Percentiles rank a stretch among this genome's conserved stretches.
These are phyloP conservation scores for Calliscelio sp. DNA, from an alignment of 2,888 invertebrate genomes.

Conservation along the genomic window DNA sequence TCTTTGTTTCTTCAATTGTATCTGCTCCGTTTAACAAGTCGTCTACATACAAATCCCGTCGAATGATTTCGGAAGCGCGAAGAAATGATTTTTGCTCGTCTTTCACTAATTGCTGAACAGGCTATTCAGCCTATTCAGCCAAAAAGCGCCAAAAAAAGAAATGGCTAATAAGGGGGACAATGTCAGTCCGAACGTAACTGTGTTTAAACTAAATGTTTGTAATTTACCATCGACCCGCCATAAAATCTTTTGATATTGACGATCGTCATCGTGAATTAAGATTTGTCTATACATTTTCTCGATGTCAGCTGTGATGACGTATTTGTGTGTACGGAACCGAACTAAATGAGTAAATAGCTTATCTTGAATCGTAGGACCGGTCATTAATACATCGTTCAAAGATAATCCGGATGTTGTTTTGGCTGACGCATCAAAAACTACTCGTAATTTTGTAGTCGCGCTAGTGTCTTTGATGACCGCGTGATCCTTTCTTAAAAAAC, in stretches of 20 bases:
- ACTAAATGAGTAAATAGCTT: neutral
- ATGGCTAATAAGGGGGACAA: neutral
- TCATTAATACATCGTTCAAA: no score
- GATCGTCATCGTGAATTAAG: neutral
- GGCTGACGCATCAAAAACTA: no score
- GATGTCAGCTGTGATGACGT: neutral
- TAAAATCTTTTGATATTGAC: neutral
- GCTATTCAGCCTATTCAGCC: no score
- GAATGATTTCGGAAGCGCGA: neutral
- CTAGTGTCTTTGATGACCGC: no score
- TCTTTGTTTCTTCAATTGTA: no score
- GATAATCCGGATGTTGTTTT: no score
- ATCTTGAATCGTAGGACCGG: no score
- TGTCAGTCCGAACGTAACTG: neutral
- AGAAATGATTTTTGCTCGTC: neutral
- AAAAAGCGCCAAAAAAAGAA: no score
- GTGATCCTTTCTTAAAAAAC: no score
- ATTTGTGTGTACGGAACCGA: neutral
- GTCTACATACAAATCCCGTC: no score
- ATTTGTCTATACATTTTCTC: slow-evolving; percentile 1
- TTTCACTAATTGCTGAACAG: neutral
- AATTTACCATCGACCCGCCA: neutral
- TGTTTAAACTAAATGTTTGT: neutral
- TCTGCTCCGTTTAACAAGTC: no score
- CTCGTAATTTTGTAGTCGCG: no score